Evolutionary conservation across 2,888 invertebrate species (phyloP), one percentile per base, ranked within the genome.

Genomic region (Darwinula stevensoni): DNA sequence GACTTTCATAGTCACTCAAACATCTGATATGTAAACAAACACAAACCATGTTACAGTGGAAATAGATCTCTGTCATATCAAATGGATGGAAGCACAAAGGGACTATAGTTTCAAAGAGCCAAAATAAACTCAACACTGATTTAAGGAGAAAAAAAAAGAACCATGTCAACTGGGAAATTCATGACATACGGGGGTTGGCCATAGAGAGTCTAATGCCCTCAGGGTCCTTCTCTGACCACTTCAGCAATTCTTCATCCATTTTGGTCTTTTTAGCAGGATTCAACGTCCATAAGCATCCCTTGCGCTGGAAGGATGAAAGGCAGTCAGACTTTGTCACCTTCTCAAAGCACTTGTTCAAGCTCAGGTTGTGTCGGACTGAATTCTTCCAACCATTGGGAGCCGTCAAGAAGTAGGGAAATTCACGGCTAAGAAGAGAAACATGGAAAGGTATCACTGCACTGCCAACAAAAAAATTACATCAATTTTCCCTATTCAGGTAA

Each of bases 311-410:
- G 16, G 74, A 74, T n/a, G n/a, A n/a, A 49, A 74, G 76, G 29
- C 73, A 69, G 1, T 74, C 71, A 0, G 86, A 86, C 44, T 86
- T 80, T 47, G 91, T 88, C 38, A 91, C 86, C 53, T 94, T 94
- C 47, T 86, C 86, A 52, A 94, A 94, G 56, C 91, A 91, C 55
- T 94, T 91, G 56, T 94, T 94, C 42, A 94, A 54, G 40, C 86
- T 88, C 41, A 94, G 59, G 57, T 94, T 94, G 51, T 94, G 94
- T 41, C 94, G 62, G 2, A 94, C 91, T 3, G 91, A 91, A 51
- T 94, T 94, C 56, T 94, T 94, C 94, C 94, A 94, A 12, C 91
- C 91, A 48, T 74, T 80, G 14, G 88, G 91, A 6, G 94, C 94
- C 2, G 84, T 88, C 56, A 86, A 86, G 52, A 94, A 94, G 52